phyloP scores from a whole-genome alignment of 2,888 invertebrate genomes.

The Drosophila bunnanda region DNA sequence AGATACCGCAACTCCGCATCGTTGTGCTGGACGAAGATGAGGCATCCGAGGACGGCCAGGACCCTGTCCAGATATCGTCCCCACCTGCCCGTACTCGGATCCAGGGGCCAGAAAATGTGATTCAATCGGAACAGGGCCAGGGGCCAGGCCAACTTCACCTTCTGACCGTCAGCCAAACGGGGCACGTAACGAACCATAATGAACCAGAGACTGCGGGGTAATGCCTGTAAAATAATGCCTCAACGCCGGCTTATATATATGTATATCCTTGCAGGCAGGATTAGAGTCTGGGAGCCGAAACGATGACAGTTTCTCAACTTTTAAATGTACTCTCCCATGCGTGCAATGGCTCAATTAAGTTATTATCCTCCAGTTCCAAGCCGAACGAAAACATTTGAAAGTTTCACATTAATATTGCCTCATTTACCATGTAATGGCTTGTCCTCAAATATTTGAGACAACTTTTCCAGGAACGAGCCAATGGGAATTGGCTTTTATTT shows the following conservation, averaged over 20 bases:
- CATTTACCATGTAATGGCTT: slow-evolving; percentile 58
- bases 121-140: slow-evolving; percentile 65
- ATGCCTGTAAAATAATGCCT: background rate
- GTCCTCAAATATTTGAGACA: slow-evolving; percentile 50
- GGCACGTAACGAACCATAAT: slow-evolving; percentile 73
- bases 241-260: slow-evolving; percentile 44
- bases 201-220: slow-evolving; percentile 17
- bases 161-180: slow-evolving; percentile 61
- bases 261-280: slow-evolving; percentile 1
- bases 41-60: slow-evolving; percentile 45
- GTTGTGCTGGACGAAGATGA: slow-evolving; percentile 56
- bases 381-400: slow-evolving; percentile 53
- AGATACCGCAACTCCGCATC: slow-evolving; percentile 74
- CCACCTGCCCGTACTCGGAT: slow-evolving; percentile 44
- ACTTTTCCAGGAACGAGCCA: slow-evolving; percentile 20
- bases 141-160: slow-evolving; percentile 67
- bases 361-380: slow-evolving; percentile 55
- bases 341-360: slow-evolving; percentile 72
- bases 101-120: slow-evolving; percentile 76
- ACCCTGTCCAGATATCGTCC: slow-evolving; percentile 47
- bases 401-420: slow-evolving; percentile 58
- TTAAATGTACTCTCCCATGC: slow-evolving; percentile 67
- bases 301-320: slow-evolving; percentile 57
- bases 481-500: slow-evolving; percentile 13
- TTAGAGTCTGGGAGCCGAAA: slow-evolving; percentile 12